Evolutionary conservation across 2,113 vertebrate species (phyloP).

Genomic region (Naja naja): DNA sequence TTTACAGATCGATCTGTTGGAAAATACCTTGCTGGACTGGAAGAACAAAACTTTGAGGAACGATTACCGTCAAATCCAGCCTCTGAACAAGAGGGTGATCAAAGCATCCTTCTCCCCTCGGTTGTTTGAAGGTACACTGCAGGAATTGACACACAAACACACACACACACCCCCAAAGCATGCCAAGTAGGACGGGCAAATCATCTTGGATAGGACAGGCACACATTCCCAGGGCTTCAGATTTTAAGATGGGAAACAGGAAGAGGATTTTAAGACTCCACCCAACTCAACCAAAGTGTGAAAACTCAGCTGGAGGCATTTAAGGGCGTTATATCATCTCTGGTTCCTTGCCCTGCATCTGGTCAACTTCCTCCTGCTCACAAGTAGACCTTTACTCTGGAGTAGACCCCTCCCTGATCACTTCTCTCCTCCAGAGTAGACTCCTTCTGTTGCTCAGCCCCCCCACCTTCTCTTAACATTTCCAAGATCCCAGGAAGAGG

Average conservation of each 20-base stretch:
- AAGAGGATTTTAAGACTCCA: not conserved
- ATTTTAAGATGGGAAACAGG: not conserved
- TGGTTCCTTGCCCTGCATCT: not conserved
- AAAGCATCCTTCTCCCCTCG: slow-evolving; percentile 78
- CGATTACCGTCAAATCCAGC: slow-evolving; percentile 79
- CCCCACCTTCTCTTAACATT: not conserved
- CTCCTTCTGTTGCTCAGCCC: not conserved
- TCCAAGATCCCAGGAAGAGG: not conserved
- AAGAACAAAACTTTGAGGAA: slow-evolving; percentile 81
- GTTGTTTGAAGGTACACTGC: slow-evolving; percentile 57
- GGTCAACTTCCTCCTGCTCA: not conserved
- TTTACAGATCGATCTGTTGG: slow-evolving; percentile 78
- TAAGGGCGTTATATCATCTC: not conserved
- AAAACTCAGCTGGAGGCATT: not conserved
- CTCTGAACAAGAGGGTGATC: slow-evolving; percentile 77
- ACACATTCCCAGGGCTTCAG: not conserved
- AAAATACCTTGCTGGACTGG: slow-evolving; percentile 79
- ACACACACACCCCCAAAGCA: not conserved
- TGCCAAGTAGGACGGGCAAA: not conserved
- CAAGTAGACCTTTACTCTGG: not conserved
- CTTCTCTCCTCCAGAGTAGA: not conserved
- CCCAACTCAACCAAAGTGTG: not conserved
- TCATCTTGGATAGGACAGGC: not conserved
- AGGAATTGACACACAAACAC: not conserved
- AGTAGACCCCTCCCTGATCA: not conserved